These are phyloP conservation scores for Odontomachus brunneus DNA, from an alignment of 1,140 invertebrate genomes.

Conservation along the genomic window DNA sequence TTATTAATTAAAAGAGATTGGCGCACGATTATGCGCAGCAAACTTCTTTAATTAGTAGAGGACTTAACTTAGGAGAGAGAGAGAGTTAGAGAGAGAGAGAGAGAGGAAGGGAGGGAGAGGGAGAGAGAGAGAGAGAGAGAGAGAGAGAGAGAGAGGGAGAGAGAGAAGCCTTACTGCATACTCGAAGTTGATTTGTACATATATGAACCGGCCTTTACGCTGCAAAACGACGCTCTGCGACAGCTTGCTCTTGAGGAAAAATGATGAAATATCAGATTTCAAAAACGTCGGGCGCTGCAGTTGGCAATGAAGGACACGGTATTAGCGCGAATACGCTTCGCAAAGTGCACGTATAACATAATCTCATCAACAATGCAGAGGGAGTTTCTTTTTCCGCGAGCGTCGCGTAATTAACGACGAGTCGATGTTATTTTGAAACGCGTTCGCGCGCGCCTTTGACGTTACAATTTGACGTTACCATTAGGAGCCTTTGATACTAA, in stretches of 20 bases:
- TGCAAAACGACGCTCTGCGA: too few species aligned
- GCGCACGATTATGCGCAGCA: too few species aligned
- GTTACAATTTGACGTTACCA: background rate
- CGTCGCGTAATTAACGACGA: background rate
- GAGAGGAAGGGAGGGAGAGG: too few species aligned
- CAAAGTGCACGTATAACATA: background rate
- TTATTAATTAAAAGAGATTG: too few species aligned
- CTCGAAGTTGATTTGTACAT: background rate
- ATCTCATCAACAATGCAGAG: background rate
- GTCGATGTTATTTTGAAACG: background rate
- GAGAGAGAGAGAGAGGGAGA: background rate
- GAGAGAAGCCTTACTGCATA: too few species aligned
- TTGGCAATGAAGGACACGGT: background rate
- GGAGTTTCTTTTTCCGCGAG: background rate
- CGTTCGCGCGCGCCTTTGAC: background rate
- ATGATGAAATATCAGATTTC: background rate
- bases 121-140: too few species aligned
- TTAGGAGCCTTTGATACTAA: slow-evolving; percentile 21
- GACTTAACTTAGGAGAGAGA: too few species aligned
- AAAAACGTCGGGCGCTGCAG: background rate
- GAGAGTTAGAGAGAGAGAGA: too few species aligned
- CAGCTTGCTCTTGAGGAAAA: too few species aligned
- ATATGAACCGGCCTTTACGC: too few species aligned
- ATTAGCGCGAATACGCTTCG: background rate
- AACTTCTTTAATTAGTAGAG: too few species aligned